Base-by-base conservation (phyloP, 2,113 vertebrate species). In the Stigmatopora argus region DNA sequence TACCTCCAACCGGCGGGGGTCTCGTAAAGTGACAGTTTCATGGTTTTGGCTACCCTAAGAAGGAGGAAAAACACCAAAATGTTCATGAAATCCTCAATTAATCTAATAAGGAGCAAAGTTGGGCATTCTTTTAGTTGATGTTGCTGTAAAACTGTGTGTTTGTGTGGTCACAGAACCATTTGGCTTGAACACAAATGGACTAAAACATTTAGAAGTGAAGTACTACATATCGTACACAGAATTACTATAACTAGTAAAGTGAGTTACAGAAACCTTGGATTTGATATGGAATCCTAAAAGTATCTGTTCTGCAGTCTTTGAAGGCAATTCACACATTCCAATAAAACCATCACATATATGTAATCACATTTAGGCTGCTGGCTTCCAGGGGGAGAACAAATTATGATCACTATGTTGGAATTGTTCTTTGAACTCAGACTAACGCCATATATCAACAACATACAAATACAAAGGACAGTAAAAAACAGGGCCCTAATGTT, bases 11-110 rank as follows among this genome's bases (percentile, higher is more conserved):
- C 97, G 49, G 93, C 86, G 58, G 97, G 97, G 56, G 96, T 98
- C 89, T 99, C 97, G 71, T 98, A 98, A n/a, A 98, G 87, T 15
- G 97, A 93, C 52, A 98, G 83, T 79, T 99, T 99, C 94, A 98
- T 90, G 62, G 91, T 90, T 84, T 98, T 98, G 71, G 95, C 97
- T 67, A 99, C 96, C 87, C 96, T 98, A 77, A 86, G 71, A 38
- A 1, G 52, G 11, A 73, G 35, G 69, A 13, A 19, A 67, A 23
- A 72, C 15, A 75, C n/a, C 77, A 5, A 67, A 46, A 64, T 64
- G 23, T 35, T 53, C 72, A 35, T 62, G 35, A 67, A 68, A 47
- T 87, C 79, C 75, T 86, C 77, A 79, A 78, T 78, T 78, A 79
- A 66, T 86, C 88, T 88, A 85, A 90, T 86, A 89, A 88, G 84